Conservation (phyloP, 2,113 vertebrate genomes). For the Tylochromis polylepis region DNA sequence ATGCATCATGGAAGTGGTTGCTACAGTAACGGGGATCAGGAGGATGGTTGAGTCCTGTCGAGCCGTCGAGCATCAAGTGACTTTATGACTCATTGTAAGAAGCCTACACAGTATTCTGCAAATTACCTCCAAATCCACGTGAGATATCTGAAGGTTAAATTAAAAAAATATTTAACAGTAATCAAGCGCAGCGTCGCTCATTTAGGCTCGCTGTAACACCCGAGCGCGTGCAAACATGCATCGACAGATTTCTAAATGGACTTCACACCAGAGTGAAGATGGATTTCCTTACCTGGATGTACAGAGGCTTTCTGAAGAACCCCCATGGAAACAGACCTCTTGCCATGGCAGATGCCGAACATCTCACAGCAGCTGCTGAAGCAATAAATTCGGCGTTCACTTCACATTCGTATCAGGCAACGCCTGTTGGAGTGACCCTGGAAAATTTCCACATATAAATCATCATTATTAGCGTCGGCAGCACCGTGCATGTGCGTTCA, state of each 20-base stretch:
- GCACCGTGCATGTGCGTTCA: neutral
- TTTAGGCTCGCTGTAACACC: neutral
- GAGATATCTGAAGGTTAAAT: neutral
- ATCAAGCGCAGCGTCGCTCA: neutral
- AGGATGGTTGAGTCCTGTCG: slow-evolving; percentile 23
- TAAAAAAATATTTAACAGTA: neutral
- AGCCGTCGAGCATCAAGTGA: slow-evolving; percentile 53
- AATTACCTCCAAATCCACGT: neutral
- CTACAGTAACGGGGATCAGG: slow-evolving; percentile 51
- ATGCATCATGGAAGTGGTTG: slow-evolving; percentile 45
- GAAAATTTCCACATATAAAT: neutral
- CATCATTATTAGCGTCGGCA: neutral
- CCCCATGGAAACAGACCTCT: slow-evolving; percentile 81
- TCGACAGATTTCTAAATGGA: neutral
- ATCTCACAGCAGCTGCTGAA: slow-evolving; percentile 75
- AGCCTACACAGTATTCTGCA: neutral
- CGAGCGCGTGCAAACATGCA: neutral
- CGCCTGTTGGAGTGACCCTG: neutral
- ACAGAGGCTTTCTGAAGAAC: slow-evolving; percentile 79
- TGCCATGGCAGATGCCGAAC: slow-evolving; percentile 83
- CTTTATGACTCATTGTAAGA: slow-evolving; percentile 13
- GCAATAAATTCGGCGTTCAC: neutral
- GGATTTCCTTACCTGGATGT: slow-evolving; percentile 81
- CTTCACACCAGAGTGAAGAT: neutral
- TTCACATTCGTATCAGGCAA: neutral